Evolutionary conservation across 2,888 invertebrate species (phyloP).

Genomic region (Tanypteryx hageni): DNA sequence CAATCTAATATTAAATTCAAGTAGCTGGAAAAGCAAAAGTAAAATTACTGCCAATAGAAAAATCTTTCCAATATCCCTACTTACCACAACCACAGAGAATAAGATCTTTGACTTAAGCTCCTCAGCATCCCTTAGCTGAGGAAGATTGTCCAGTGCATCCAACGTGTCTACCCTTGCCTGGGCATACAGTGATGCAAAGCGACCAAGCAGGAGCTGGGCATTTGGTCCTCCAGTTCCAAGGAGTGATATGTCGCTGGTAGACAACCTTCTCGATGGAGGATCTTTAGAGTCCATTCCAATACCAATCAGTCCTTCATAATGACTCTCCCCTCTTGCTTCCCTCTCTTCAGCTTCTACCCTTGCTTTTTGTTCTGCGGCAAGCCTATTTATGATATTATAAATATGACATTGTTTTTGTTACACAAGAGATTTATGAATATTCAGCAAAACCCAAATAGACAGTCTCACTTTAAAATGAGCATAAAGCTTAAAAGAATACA

Average conservation of each 20-base stretch:
- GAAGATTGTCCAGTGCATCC: constrained; percentile 89
- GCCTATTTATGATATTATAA: not conserved
- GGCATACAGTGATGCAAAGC: constrained; percentile 90
- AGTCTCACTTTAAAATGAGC: no score
- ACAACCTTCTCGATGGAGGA: not conserved
- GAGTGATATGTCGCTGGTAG: not conserved
- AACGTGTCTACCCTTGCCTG: constrained; percentile 90
- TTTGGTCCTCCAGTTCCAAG: not conserved
- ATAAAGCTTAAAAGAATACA: no score
- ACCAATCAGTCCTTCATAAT: constrained; percentile 49
- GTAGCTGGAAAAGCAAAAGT: no score
- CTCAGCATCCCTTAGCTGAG: constrained; percentile 88
- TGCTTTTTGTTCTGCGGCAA: constrained; percentile 38
- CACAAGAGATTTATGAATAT: no score
- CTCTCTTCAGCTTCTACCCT: constrained; percentile 46
- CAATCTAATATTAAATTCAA: no score
- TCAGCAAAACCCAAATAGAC: no score
- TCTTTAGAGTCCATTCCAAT: constrained; percentile 24
- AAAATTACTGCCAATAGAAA: no score
- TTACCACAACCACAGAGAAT: constrained; percentile 96
- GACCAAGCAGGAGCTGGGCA: constrained; percentile 79
- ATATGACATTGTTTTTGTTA: not conserved
- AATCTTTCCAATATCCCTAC: constrained; percentile 72
- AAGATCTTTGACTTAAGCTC: constrained; percentile 96
- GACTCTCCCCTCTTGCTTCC: constrained; percentile 46